Evolutionary conservation across 2,888 invertebrate species (phyloP).

Genomic region (Lasioglossum calceatum): DNA sequence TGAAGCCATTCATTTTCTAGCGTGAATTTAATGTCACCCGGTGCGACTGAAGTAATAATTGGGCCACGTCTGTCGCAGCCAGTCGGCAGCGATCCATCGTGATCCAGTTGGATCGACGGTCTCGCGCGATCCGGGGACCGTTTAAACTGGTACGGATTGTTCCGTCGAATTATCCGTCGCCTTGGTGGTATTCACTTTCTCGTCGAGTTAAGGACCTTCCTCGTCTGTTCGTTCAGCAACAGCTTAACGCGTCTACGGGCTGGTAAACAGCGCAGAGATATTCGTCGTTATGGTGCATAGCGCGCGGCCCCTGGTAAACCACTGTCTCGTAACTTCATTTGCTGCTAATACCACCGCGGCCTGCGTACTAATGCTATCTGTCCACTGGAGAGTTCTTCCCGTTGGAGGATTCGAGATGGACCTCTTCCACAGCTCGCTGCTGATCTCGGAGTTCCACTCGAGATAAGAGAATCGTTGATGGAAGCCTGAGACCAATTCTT

Average conservation of each 20-base stretch:
- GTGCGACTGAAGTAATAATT: background rate
- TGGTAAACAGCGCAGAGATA: conserved; percentile 61
- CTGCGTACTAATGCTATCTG: conserved; percentile 23
- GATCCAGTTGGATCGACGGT: conserved; percentile 7
- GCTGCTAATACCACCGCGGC: conserved; percentile 62
- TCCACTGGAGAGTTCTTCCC: background rate
- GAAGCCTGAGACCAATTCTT: background rate
- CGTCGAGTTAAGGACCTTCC: conserved; percentile 33
- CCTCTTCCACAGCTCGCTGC: background rate
- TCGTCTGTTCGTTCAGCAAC: conserved; percentile 44
- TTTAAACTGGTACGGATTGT: conserved; percentile 26
- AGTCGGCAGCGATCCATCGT: background rate
- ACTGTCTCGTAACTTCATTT: conserved; percentile 73
- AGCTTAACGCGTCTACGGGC: conserved; percentile 54
- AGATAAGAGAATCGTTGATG: background rate
- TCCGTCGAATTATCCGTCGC: conserved; percentile 33
- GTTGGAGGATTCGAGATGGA: background rate
- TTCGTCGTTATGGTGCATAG: conserved; percentile 65
- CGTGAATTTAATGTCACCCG: background rate
- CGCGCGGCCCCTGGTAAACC: conserved; percentile 63
- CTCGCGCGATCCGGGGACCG: background rate
- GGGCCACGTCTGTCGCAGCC: background rate
- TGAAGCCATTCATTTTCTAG: background rate
- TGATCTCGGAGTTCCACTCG: background rate
- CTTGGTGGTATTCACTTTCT: conserved; percentile 59